Base-by-base conservation (phyloP, 1,140 invertebrate genomes). In the Tigriopus japonicus region DNA sequence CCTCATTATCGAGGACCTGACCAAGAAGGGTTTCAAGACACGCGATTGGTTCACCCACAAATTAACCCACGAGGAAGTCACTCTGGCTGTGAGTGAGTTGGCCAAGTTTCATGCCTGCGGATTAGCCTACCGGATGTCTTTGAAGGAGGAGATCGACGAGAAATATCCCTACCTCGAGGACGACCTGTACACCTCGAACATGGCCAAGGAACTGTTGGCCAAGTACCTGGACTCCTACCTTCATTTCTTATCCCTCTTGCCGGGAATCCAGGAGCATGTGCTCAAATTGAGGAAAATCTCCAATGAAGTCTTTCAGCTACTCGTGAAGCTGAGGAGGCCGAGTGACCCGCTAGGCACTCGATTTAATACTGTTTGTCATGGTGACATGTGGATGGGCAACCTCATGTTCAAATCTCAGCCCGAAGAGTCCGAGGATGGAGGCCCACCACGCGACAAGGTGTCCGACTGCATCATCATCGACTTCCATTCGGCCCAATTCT, bases 341-440 rank as follows among this genome's bases (percentile, higher is more conserved):
- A 42, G 17, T 42, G 58, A 60, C 35, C 42, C 42, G 10, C 43
- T 60, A n/a, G 58, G 58, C 15, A 60, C 15, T n/a, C 15, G 43
- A 35, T 60, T 52, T 14, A 60, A 52, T 19, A 60, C 58, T 15
- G 43, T 60, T 12, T 60, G 58, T 52, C 58, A 60, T 35, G 58
- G 58, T 19, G 58, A 60, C 58, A 49, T 60, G 58, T 60, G 58
- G 58, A 60, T 60, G 58, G 58, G 58, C 21, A 60, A 60, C 45
- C 58, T 60, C 42, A 52, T 60, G 42, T 60, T 54, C 28, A 54
- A 24, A 54, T n/a, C 19, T 19, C 14, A 54, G 14, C 19, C 52
- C 15, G 28, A 54, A 54, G 52, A 49, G 45, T 49, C 45, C n/a
- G 45, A 49, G 45, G 45, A 49, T 35, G 28, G 28, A 49, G n/a